Base-by-base conservation (phyloP, 2,888 invertebrate genomes). In the Dastarcus helophoroides region DNA sequence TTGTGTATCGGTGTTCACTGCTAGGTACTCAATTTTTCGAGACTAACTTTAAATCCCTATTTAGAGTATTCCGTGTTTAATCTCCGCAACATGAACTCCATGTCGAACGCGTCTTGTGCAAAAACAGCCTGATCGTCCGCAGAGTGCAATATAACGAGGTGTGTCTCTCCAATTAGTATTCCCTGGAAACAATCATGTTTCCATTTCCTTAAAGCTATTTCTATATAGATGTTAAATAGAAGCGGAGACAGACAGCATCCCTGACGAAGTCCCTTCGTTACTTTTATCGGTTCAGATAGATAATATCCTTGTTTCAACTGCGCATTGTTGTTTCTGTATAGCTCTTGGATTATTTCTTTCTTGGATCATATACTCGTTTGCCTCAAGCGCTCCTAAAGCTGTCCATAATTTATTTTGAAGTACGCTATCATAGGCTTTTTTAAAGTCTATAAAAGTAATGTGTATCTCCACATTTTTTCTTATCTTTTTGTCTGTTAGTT, bases 1-100 rank as follows among this genome's bases (percentile, higher is more conserved):
- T 8, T 11, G 13, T 11, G 29, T 14, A 16, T 21, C 10, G 14
- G 10, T 14, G 21, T 27, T 30, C 7, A 34, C 12, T 9, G 32
- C 29, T 17, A 37, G 21, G 10, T 33, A 33, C 19, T 36, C 33
- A 3, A 19, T 37, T 37, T 37, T 14, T 26, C 10, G 12, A 33
- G 15, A 21, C 27, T 31, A 10, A 31, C 31, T 17, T 30, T 15
- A n/a, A 37, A 26, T 10, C 29, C 32, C 32, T 31, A 34, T 17
- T 31, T 24, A 16, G 28, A 10, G 11, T 37, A 31, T 28, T 28
- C 30, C 9, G 3, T 26, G 22, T 29, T 22, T 6, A 32, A 26
- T 21, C 15, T 29, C 19, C 11, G 28, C 14, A 36, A 12, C 28
- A 29, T 29, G 13, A 21, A 29, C 13, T 29, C 29, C 7, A 29